Base-by-base conservation (phyloP, 2,797 vertebrate species). In the Ara ararauna region DNA sequence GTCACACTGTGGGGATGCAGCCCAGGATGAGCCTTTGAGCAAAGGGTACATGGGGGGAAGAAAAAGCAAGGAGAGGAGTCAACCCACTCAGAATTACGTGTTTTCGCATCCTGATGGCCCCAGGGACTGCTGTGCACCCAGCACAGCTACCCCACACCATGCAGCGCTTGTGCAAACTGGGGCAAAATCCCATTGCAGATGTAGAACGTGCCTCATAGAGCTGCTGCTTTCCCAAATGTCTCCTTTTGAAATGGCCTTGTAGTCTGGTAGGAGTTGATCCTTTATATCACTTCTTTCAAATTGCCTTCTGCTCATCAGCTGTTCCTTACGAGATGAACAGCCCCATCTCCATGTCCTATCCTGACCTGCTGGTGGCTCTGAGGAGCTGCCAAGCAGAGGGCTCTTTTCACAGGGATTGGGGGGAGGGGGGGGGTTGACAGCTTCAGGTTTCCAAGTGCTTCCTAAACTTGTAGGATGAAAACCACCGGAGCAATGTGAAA, bases 241-340 rank as follows among this genome's bases (percentile, higher is more conserved):
- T 89, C 58, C 47, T 74, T 87, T 83, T 60, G 34, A 62, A 72
- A 62, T 38, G 38, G 58, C n/a, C n/a, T 60, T 48, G 7, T 91
- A 93, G 77, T 92, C 90, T 92, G 60, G 40, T 81, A 75, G 82
- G 76, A 82, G 71, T 53, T 87, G 81, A 87, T 90, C 78, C 58
- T 89, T 95, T 75, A n/a, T 91, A 79, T 93, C 60, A 3, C 80
- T 85, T 85, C 45, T 83, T 85, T 92, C 61, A 93, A 93, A 93
- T 87, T 91, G 81, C 79, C 86, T 95, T 94, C 93, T 96, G 88
- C 75, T 94, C 88, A 53, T 96, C 80, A 95, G 86, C 92, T 94
- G 84, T 72, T 93, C 83, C 54, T 80, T n/a, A 80, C 36, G 75
- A 89, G 72, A 80, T 3, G 42, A 90, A 84, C 92, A 96, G 91